Conservation (phyloP, 2,888 invertebrate species). For the Fragum sueziense region DNA sequence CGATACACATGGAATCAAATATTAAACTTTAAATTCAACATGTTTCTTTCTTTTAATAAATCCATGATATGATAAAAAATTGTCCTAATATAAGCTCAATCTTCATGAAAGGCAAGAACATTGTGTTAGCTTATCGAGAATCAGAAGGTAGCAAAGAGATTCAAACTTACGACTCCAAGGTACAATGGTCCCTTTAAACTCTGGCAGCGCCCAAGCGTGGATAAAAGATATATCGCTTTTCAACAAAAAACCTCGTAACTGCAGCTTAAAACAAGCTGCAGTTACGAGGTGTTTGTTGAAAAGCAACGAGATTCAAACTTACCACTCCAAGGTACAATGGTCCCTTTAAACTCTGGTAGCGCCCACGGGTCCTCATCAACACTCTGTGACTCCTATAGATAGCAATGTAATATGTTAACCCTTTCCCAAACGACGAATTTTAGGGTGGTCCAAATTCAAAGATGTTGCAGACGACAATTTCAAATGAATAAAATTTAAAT, state of each 20-base stretch:
- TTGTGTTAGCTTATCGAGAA: no score
- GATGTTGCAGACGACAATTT: no score
- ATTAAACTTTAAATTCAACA: no score
- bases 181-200: conserved; percentile 52
- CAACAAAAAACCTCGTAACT: neutral
- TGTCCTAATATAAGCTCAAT: no score
- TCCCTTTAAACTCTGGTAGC: conserved; percentile 56
- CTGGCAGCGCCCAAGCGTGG: conserved; percentile 62
- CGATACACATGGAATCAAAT: no score
- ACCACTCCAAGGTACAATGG: conserved; percentile 62
- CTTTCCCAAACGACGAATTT: neutral
- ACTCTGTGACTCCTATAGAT: no score
- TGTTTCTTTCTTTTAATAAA: no score
- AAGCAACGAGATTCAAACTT: neutral
- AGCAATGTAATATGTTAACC: neutral
- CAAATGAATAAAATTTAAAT: neutral
- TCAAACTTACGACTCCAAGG: conserved; percentile 59
- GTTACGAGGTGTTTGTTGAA: no score
- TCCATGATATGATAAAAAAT: no score
- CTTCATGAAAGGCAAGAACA: no score
- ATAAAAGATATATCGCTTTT: neutral
- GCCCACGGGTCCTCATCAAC: conserved; percentile 61
- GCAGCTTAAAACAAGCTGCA: no score
- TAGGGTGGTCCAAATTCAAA: neutral
- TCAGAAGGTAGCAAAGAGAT: neutral